Base-by-base conservation (phyloP, 2,797 vertebrate species). In the Typhlichthys subterraneus region DNA sequence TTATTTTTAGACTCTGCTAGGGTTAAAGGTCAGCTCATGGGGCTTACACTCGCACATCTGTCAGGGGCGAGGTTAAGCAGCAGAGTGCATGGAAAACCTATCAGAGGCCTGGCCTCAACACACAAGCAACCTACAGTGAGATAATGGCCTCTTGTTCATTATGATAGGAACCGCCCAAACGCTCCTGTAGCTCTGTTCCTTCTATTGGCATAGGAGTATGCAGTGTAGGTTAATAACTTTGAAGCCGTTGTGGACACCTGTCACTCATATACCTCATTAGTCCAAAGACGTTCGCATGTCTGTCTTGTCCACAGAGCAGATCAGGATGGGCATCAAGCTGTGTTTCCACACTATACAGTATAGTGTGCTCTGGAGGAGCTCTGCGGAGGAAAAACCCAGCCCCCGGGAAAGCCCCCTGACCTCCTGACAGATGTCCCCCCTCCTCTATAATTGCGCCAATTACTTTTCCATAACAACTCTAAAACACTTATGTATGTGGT, bases 391-490 rank as follows among this genome's bases (percentile, higher is more conserved):
- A 81, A 56, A 71, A 69, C 82, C 57, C 46, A 55, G 57, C 58
- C 73, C 77, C 61, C 75, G 81, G 83, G 84, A 84, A 89, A 85
- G 57, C 84, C 82, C 38, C 79, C 85, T 50, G 74, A 73, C 67
- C 72, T 73, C 56, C 81, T 69, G 75, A 84, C 79, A 82, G 72
- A 80, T 51, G 69, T 69, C 77, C 84, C 77, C 70, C 75, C 80
- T 38, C 69, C 70, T 53, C 69, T 54, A 63, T 83, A 85, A 89
- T 85, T 83, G 76, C 49, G 10, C 73, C 81, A 84, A 83, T 86
- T 88, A 85, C 85, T 87, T 89, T 88, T 89, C 82, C 85, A 87
- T 83, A 84, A 87, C 83, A 80, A 81, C 65, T 59, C 79, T 76
- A 77, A 79, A 84, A 87, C 79, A 76, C 75, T 86, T 75, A 69